Evolutionary conservation across 1,140 invertebrate species (phyloP).

Genomic region (Papilio polytes): DNA sequence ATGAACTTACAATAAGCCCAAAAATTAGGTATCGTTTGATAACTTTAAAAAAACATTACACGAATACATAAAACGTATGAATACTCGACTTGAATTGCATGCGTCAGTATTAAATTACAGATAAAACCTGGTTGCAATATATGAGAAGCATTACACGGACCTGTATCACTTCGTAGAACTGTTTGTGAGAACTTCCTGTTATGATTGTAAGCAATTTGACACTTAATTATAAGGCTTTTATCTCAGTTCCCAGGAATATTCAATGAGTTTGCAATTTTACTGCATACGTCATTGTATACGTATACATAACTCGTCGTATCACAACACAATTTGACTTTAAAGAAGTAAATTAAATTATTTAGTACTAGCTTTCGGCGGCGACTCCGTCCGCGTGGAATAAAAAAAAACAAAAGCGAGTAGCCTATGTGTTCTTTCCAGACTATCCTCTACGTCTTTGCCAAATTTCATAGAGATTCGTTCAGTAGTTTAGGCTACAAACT

Average conservation of each 20-base stretch:
- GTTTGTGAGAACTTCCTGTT: conserved; percentile 8
- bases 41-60: too few relatives aligned
- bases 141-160: not conserved
- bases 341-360: too few relatives aligned
- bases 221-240: not conserved
- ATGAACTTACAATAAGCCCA: too few relatives aligned
- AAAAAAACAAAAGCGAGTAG: too few relatives aligned
- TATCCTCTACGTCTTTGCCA: too few relatives aligned
- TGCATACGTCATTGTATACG: not conserved
- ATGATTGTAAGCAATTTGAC: not conserved
- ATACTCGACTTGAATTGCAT: not conserved
- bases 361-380: too few relatives aligned
- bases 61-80: not conserved
- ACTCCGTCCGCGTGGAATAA: too few relatives aligned
- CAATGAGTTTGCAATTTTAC: not conserved
- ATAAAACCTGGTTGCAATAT: not conserved
- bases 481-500: too few relatives aligned
- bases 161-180: not conserved
- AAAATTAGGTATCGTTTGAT: too few relatives aligned
- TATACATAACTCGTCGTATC: not conserved
- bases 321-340: too few relatives aligned
- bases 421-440: too few relatives aligned
- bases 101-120: not conserved
- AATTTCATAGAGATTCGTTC: too few relatives aligned
- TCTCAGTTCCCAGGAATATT: conserved; percentile 5